Base-by-base conservation (phyloP, 2,888 invertebrate genomes). In the Stramonita haemastoma region DNA sequence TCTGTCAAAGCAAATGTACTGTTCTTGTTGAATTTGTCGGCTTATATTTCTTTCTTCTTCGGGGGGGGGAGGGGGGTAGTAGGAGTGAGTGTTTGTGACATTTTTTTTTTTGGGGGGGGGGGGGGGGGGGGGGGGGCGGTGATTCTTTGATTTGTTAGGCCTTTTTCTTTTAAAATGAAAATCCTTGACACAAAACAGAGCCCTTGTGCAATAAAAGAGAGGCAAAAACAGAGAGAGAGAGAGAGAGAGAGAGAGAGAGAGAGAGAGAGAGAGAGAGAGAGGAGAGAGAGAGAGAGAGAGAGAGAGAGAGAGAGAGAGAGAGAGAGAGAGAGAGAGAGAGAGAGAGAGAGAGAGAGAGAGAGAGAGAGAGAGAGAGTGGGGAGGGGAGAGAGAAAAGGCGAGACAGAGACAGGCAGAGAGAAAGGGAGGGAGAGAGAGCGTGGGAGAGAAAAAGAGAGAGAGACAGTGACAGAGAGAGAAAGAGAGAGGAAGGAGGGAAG, bases 291-390 rank as follows among this genome's bases (percentile, higher is more conserved):
- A 70, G 11, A 70, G 70, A 70, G 0, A 70, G 70, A 1, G 0
- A 70, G 70, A 26, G 0, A 70, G 70, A 70, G 0, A 70, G 70
- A 70, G 70, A 26, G 8, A 26, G 70, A 22, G 19, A 19, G 70
- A 70, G 19, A 13, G 5, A 70, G 5, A 17, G 70, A 22, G 26
- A 22, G 70, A 22, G 70, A 70, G 70, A 70, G 70, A 70, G 70
- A 70, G 73, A 73, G 73, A 73, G 73, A 73, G 73, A 73, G 73
- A 73, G 73, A 73, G 73, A 73, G 73, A 73, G 73, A 73, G 13
- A n/a, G n/a, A 26, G 73, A 26, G n/a, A 2, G 83, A 83, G 34
- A 83, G 34, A 36, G 34, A 83, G 34, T 34, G 83, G 5, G 34
- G 34, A 5, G 34, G 34, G 34, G 34, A 83, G 34, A 83, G 83